These are phyloP conservation scores for Plecotus auritus DNA, from an alignment of 2,113 vertebrate species.

Conservation along the genomic window DNA sequence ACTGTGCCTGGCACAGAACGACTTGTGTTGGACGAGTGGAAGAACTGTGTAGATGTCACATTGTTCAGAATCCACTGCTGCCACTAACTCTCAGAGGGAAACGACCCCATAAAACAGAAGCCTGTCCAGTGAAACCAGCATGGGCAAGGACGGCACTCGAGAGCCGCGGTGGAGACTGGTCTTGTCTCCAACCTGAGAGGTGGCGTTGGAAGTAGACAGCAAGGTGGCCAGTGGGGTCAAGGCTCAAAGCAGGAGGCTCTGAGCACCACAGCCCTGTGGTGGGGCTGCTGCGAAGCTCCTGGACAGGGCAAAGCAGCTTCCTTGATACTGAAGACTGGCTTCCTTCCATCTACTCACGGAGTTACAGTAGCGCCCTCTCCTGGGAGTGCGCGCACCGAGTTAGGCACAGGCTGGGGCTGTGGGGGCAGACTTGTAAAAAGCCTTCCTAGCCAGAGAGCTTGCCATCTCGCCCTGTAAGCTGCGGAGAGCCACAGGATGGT, in stretches of 20 bases:
- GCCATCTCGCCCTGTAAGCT: not conserved
- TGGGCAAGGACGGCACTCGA: not conserved
- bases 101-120: not conserved
- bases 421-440: not conserved
- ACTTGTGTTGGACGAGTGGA: not conserved
- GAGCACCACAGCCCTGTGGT: not conserved
- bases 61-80: not conserved
- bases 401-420: accelerated
- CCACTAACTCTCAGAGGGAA: not conserved
- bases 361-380: accelerated
- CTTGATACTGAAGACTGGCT: accelerated
- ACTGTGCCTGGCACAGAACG: not conserved
- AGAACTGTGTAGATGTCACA: not conserved
- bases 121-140: not conserved
- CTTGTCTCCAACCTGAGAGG: not conserved
- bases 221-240: not conserved
- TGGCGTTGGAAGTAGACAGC: too few relatives aligned
- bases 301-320: not conserved
- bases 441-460: not conserved
- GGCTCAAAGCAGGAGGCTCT: not conserved
- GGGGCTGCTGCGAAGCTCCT: not conserved
- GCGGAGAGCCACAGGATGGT: not conserved
- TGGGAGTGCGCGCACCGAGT: accelerated
- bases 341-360: not conserved
- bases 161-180: not conserved